Conservation (phyloP, 2,888 invertebrate genomes). For the Platycheirus rosarum region DNA sequence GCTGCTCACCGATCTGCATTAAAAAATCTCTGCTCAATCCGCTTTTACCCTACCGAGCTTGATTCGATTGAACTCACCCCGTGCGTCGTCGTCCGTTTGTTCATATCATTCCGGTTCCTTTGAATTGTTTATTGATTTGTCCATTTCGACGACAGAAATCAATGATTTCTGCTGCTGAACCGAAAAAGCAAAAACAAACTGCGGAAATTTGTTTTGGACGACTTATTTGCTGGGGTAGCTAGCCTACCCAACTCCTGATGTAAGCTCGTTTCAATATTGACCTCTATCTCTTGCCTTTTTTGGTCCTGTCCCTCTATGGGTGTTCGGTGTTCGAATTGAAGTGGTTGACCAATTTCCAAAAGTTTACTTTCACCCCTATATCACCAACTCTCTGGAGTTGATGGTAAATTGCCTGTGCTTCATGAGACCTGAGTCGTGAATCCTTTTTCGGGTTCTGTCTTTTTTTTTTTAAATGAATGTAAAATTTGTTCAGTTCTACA, state of each 20-base stretch:
- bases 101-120: conserved; percentile 36
- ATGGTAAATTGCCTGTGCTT: background rate
- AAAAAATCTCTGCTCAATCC: background rate
- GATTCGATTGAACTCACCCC: background rate
- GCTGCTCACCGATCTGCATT: background rate
- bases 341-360: conserved; percentile 49
- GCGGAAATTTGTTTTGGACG: conserved; percentile 71
- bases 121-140: conserved; percentile 69
- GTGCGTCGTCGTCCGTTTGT: conserved; percentile 15
- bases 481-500: conserved; percentile 37
- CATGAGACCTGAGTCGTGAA: background rate
- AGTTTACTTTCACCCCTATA: background rate
- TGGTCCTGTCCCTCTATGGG: background rate
- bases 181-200: conserved; percentile 14
- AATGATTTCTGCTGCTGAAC: conserved; percentile 54
- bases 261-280: conserved; percentile 33
- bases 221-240: conserved; percentile 19
- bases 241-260: conserved; percentile 9
- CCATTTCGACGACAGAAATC: conserved; percentile 68
- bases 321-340: conserved; percentile 32
- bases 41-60: background rate
- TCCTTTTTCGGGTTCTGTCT: conserved; percentile 1
- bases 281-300: conserved; percentile 24
- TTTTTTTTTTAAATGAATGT: conserved; percentile 33
- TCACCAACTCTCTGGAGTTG: background rate